Base-by-base conservation (phyloP, 1,140 invertebrate species). In the Spodoptera frugiperda region DNA sequence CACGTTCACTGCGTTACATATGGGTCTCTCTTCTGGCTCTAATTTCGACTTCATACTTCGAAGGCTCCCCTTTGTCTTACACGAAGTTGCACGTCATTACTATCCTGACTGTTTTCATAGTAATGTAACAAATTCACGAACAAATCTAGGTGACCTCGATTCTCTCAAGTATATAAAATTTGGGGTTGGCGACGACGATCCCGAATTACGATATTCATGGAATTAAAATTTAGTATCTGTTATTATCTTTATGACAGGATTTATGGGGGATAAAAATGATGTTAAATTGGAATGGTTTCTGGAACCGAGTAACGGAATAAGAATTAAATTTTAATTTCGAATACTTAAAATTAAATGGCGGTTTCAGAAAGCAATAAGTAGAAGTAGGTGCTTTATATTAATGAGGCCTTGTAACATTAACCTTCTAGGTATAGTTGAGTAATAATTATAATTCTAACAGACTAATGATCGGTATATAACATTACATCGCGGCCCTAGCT, bases 1-100 rank as follows among this genome's bases (percentile, higher is more conserved):
- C 12, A 89, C 87, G 9, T 85, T 75, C 53, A 93, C 90, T 2
- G 78, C 90, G 71, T 91, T 92, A 80, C 83, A 91, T 78, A 92
- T 84, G 63, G 89, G 83, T 80, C 79, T 87, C 75, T 93, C 89
- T 65, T 87, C 77, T 0, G 78, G 76, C 46, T 78, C 84, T 78
- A 88, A 85, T 84, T 91, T 89, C 71, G 91, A 90, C 76, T 80
- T 86, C 88, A 92, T 90, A 11, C 51, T 76, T 65, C 71, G 46
- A 25, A 77, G 63, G 73, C 39, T 44, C 15, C 48, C 68, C 65
- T 78, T 73, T 82, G 54, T 80, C 30, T 65, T n/a, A 17, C 11
- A 19, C 19, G 19, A 8, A 33, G 33, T 63, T 15, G 1, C 12
- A 63, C 33, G 9, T 44, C 59, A 53, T 49, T 15, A 14, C 12